Base-by-base conservation (phyloP, 2,113 vertebrate genomes). In the Chaetodon auriga region DNA sequence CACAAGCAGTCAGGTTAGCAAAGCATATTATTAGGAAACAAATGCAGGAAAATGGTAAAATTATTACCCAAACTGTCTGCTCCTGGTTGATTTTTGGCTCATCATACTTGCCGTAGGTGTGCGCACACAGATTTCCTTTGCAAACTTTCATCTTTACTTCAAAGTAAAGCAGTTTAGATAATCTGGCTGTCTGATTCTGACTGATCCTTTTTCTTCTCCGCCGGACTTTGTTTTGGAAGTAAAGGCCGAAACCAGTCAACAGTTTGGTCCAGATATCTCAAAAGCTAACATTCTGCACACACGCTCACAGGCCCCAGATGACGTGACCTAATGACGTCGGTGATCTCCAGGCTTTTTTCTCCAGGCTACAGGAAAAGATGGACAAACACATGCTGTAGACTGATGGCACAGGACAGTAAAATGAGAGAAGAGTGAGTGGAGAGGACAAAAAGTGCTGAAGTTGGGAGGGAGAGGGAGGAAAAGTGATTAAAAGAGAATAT, bases 401-500 rank as follows among this genome's bases (percentile, higher is more conserved):
- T 64, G 21, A 45, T 9, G n/a, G 21, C 23, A 3, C 36, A 23
- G 38, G 38, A 8, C 43, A 3, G 2, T 10, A 11, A 45, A 45
- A 12, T 21, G 43, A 57, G 51, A 69, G 54, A 46, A 45, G 46
- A 35, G 46, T 13, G 14, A 11, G 46, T 3, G 2, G 30, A 60
- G 10, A 23, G 0, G 4, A 3, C 30, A 30, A 15, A 84, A 21
- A 23, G 45, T 14, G 19, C 2, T 41, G 14, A 84, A 30, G 30
- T 30, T 30, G 8, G 54, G 41, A 62, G 21, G 16, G 11, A 14
- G 66, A n/a, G 8, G 21, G 46, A 60, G 36, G 35, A 75, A 71
- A 75, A 65, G 11, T 43, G 54, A 82, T 79, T 70, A 78, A 15
- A 45, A 38, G 21, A 43, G 30, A 72, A 72, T 35, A 12, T 68